Percentiles rank a stretch among this genome's conserved stretches.
phyloP scores from a whole-genome alignment of 2,888 invertebrate species.

The Oxycera nigricornis region DNA sequence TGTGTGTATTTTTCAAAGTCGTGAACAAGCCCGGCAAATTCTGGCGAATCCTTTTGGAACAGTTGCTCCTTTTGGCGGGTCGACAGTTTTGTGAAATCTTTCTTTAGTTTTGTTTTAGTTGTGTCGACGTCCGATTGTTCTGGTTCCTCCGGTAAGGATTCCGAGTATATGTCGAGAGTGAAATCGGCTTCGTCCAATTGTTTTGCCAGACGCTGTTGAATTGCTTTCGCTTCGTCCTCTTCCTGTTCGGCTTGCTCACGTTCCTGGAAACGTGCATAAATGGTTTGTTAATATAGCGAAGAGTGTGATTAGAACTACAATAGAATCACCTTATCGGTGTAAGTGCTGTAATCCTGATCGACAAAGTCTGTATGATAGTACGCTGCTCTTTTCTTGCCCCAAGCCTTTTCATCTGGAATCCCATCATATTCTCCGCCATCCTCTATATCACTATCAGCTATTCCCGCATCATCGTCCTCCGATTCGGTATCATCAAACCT shows the following conservation, averaged over 20 bases:
- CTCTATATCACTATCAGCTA: slow-evolving; percentile 73
- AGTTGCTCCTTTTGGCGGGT: slow-evolving; percentile 78
- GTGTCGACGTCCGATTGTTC: slow-evolving; percentile 59
- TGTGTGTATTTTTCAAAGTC: slow-evolving; percentile 78
- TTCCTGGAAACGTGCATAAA: slow-evolving; percentile 57
- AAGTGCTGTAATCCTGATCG: slow-evolving; percentile 76
- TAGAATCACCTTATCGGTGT: slow-evolving; percentile 53
- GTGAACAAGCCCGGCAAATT: slow-evolving; percentile 77
- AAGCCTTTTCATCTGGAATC: slow-evolving; percentile 82
- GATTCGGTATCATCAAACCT: slow-evolving; percentile 63
- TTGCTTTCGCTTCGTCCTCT: slow-evolving; percentile 82
- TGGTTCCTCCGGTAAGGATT: slow-evolving; percentile 51
- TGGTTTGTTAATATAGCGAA: neutral
- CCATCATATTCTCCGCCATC: slow-evolving; percentile 72
- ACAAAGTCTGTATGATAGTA: slow-evolving; percentile 90
- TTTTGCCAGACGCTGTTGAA: slow-evolving; percentile 78
- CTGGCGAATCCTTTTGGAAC: slow-evolving; percentile 86
- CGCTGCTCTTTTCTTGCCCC: slow-evolving; percentile 82
- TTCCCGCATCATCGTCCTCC: slow-evolving; percentile 70
- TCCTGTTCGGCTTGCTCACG: slow-evolving; percentile 79
- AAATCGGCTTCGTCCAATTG: slow-evolving; percentile 83
- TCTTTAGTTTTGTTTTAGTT: slow-evolving; percentile 69
- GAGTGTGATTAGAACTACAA: neutral
- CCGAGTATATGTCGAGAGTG: slow-evolving; percentile 67
- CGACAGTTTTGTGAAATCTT: slow-evolving; percentile 77